Evolutionary conservation across 1,140 invertebrate genomes (phyloP), one percentile per base, ranked within the genome.

Genomic region (Prorops nasuta): DNA sequence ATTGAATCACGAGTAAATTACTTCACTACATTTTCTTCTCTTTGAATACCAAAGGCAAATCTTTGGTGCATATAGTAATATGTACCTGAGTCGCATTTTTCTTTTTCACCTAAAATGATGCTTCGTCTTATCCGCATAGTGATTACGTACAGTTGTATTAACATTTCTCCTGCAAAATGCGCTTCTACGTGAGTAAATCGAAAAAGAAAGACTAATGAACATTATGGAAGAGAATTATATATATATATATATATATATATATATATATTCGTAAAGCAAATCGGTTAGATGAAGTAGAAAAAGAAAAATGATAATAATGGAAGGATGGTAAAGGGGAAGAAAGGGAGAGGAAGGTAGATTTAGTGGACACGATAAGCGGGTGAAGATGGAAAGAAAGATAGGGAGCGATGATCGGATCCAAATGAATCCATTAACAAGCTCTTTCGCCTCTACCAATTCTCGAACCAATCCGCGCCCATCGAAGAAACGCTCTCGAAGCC

Each of bases 371-470:
- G 40, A 53, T 45, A 49, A 41, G 36, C 14, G 47, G 40, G 37
- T 17, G 46, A 47, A 37, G 37, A 36, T 18, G 16, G 34, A 55
- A 31, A 48, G 16, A 16, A 21, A 9, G 21, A 31, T 36, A 44
- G 40, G 19, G 20, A 38, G 18, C 61, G 64, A 66, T 70, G 62
- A 75, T 75, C 68, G 66, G 74, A 72, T 76, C 67, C 66, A 74
- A 77, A 67, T 65, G 65, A 74, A 74, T 65, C 70, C 69, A 76
- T 75, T 77, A 72, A 74, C 71, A 73, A 72, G 67, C 63, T 70
- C 66, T 68, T 74, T 74, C 60, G 60, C 64, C 57, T 46, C 41
- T 50, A 21, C 56, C 58, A 39, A 58, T 63, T 61, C 59, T 41
- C 44, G 42, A 47, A 54, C 48, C 44, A 46, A 50, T 51, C 49